Evolutionary conservation across 2,888 invertebrate species (phyloP).

Genomic region (Scrobipalpa atriplicella): DNA sequence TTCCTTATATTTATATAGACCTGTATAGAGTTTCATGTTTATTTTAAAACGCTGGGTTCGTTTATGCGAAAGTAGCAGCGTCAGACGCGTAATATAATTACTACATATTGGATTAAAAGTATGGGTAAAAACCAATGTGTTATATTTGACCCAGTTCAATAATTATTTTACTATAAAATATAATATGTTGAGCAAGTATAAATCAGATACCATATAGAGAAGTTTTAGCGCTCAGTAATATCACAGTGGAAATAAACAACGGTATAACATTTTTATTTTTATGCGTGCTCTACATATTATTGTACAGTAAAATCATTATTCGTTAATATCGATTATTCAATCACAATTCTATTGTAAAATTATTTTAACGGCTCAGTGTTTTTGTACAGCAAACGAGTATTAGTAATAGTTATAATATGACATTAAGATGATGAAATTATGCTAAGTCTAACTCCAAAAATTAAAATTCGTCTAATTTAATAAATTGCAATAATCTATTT

Average conservation of each 20-base stretch:
- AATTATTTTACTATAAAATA: slow-evolving; percentile 2
- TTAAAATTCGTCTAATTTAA: slow-evolving; percentile 42
- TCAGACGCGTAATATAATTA: not conserved
- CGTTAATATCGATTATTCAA: slow-evolving; percentile 30
- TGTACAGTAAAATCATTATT: slow-evolving; percentile 30
- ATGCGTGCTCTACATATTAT: slow-evolving; percentile 30
- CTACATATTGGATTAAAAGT: not conserved
- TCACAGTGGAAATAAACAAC: no score
- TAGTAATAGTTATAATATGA: slow-evolving; percentile 38
- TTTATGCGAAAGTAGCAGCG: not conserved
- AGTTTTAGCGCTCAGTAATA: no score
- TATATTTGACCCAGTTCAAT: not conserved
- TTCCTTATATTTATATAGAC: slow-evolving; percentile 10
- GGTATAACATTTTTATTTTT: no score
- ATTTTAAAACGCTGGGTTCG: slow-evolving; percentile 30
- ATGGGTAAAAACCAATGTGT: not conserved
- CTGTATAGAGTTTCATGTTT: slow-evolving; percentile 28
- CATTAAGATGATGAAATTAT: slow-evolving; percentile 52
- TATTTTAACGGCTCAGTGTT: slow-evolving; percentile 24
- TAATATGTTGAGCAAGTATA: not conserved
- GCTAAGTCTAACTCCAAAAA: slow-evolving; percentile 51
- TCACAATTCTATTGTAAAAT: slow-evolving; percentile 29
- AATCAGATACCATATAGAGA: no score
- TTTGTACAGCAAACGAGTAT: slow-evolving; percentile 33
- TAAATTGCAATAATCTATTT: slow-evolving; percentile 30